A percentile compares a stretch with the other conserved stretches of the same genome.
These are phyloP conservation scores for Pollicipes pollicipes DNA, from an alignment of 1,140 invertebrate genomes.

Conservation along the genomic window DNA sequence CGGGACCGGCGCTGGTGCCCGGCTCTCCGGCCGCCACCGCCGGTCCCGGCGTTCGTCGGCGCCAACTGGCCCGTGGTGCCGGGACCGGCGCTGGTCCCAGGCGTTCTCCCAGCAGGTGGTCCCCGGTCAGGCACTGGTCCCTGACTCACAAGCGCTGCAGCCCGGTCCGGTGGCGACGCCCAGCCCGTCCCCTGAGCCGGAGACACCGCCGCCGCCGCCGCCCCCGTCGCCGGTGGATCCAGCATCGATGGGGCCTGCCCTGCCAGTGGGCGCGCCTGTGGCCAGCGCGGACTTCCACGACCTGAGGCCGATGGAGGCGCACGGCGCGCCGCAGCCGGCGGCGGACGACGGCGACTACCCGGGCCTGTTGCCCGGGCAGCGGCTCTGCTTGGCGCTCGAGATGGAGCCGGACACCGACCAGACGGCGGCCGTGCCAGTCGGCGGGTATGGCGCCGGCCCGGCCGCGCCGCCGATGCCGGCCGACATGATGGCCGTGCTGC, in stretches of 20 bases:
- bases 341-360: neutral
- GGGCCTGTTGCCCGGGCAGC: neutral
- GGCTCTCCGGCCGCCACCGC: too few relatives aligned
- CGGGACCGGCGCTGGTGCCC: too few relatives aligned
- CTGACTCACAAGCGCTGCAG: too few relatives aligned
- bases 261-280: neutral
- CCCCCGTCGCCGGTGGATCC: neutral
- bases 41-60: too few relatives aligned
- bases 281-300: too few relatives aligned
- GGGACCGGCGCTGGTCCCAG: too few relatives aligned
- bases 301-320: constrained; percentile 1
- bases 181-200: neutral
- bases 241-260: neutral
- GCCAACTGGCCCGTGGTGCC: too few relatives aligned
- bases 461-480: neutral
- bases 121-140: too few relatives aligned
- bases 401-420: neutral
- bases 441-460: neutral
- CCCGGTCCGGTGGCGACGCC: too few relatives aligned
- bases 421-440: neutral
- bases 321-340: neutral
- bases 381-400: neutral
- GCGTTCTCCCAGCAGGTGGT: too few relatives aligned
- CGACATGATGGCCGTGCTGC: constrained; percentile 11
- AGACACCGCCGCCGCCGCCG: constrained; percentile 7